Percentiles rank a stretch among this genome's conserved stretches.
Conservation (phyloP, 2,113 vertebrate genomes). For the Xiphophorus couchianus region DNA sequence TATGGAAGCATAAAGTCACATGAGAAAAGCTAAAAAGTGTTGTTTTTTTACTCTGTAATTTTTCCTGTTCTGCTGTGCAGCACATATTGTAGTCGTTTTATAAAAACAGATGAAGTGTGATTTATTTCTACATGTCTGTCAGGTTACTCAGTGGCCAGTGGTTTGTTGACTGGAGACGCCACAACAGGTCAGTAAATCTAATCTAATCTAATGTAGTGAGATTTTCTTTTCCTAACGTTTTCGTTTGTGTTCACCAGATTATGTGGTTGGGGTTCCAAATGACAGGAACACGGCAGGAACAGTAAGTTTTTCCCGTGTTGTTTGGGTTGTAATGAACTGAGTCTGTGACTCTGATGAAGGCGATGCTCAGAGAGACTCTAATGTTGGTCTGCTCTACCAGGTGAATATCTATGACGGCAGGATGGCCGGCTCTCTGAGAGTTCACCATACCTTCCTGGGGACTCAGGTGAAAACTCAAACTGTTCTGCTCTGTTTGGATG, state of each 20-base stretch:
- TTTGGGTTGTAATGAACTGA: neutral
- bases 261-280: conserved; percentile 31
- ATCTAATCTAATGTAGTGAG: neutral
- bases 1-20: neutral
- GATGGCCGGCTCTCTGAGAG: neutral
- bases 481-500: neutral
- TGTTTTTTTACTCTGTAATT: too few relatives aligned
- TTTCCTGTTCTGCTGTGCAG: too few relatives aligned
- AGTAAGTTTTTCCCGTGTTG: conserved; percentile 10
- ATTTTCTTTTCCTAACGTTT: neutral
- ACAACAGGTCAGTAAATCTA: conserved; percentile 8
- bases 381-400: neutral
- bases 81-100: neutral
- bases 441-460: conserved; percentile 22
- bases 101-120: neutral
- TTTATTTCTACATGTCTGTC: neutral
- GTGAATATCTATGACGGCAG: conserved; percentile 31
- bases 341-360: neutral
- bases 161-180: conserved; percentile 38
- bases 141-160: conserved; percentile 44
- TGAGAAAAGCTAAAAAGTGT: neutral
- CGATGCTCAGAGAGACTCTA: neutral
- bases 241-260: conserved; percentile 28
- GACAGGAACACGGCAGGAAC: conserved; percentile 44
- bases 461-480: conserved; percentile 19